phyloP scores from a whole-genome alignment of 2,113 vertebrate genomes.

The Condylura cristata region DNA sequence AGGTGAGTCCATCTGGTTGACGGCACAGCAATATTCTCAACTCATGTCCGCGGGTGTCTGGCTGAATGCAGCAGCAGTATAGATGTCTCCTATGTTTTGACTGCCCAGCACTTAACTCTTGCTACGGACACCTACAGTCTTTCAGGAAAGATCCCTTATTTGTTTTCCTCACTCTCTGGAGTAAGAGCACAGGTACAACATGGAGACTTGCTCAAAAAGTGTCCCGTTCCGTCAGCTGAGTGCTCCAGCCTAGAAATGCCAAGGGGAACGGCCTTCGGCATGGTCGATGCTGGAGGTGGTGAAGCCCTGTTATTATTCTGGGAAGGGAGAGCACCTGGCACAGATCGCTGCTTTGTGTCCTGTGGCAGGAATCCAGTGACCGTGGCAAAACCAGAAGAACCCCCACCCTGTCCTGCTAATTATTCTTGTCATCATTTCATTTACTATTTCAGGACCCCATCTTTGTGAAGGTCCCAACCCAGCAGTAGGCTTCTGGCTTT shows the following conservation, averaged over 20 bases:
- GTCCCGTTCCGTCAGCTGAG: background rate
- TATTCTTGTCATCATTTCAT: too few species aligned
- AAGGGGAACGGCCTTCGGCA: fast-evolving
- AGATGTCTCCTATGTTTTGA: fast-evolving
- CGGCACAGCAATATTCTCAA: fast-evolving
- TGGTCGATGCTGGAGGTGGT: background rate
- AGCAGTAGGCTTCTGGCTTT: too few species aligned
- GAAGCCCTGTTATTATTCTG: background rate
- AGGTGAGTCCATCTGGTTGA: background rate
- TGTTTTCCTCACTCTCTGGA: background rate
- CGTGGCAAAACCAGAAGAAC: background rate
- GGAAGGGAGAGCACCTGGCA: background rate
- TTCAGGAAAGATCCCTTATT: background rate
- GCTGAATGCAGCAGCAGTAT: fast-evolving
- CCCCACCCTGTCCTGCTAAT: fast-evolving
- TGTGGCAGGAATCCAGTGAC: background rate
- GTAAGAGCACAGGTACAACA: background rate
- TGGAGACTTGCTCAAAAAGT: background rate
- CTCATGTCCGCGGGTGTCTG: background rate
- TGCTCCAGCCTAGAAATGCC: background rate
- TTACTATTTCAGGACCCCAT: too few species aligned
- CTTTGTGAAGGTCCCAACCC: background rate
- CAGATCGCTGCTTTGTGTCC: background rate
- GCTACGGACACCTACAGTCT: background rate
- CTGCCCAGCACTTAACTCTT: background rate